phyloP scores from a whole-genome alignment of 1,140 invertebrate species.

The Camponotus pennsylvanicus region DNA sequence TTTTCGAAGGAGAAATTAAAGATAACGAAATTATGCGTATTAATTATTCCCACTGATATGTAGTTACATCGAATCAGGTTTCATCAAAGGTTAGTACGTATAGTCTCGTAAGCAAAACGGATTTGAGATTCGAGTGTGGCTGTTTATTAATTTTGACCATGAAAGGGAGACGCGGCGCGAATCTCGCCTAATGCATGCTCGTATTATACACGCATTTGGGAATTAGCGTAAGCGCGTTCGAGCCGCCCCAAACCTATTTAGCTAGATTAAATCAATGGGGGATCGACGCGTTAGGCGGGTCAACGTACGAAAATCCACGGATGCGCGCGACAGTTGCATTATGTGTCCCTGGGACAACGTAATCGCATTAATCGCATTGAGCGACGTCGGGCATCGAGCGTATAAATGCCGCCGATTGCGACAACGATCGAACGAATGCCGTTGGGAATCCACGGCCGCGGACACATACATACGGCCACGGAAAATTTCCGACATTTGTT shows the following conservation, averaged over 20 bases:
- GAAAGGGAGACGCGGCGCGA: slow-evolving; percentile 22
- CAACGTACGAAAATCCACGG: slow-evolving; percentile 53
- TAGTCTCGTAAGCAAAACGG: not conserved
- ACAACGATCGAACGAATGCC: not conserved
- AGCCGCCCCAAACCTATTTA: slow-evolving; percentile 29
- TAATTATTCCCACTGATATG: slow-evolving; percentile 1
- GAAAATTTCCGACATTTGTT: slow-evolving; percentile 51
- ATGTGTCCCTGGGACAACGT: slow-evolving; percentile 48
- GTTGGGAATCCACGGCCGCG: slow-evolving; percentile 12
- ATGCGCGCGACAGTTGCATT: slow-evolving; percentile 37
- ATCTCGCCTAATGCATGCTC: slow-evolving; percentile 33
- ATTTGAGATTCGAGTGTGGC: not conserved
- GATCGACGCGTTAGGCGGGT: slow-evolving; percentile 11
- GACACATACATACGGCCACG: not conserved
- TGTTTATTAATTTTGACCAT: slow-evolving; percentile 51
- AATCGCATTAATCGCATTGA: slow-evolving; percentile 55
- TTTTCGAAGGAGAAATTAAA: not conserved
- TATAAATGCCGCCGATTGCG: slow-evolving; percentile 27
- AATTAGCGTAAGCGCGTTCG: slow-evolving; percentile 33
- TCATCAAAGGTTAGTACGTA: not conserved
- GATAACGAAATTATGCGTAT: not conserved
- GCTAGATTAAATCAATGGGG: slow-evolving; percentile 58
- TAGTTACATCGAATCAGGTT: not conserved
- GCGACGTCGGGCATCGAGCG: slow-evolving; percentile 9
- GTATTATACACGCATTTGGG: slow-evolving; percentile 20